These are phyloP conservation scores for Sinelater perroti DNA, from an alignment of 2,888 invertebrate genomes.

Conservation along the genomic window DNA sequence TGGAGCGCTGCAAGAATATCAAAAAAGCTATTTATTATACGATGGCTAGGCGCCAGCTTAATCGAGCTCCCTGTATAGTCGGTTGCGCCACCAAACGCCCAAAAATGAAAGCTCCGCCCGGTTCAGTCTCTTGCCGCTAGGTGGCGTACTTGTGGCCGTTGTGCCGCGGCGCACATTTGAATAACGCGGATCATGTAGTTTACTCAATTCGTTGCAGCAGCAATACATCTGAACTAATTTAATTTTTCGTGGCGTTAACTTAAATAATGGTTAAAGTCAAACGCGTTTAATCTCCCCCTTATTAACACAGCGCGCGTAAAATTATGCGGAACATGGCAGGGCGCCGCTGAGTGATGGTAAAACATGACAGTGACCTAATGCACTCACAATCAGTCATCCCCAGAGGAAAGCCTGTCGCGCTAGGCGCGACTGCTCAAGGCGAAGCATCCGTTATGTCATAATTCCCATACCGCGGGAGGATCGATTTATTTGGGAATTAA, in stretches of 20 bases:
- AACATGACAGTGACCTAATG: slow-evolving; percentile 26
- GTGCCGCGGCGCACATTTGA: too few relatives aligned
- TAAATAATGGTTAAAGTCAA: too few relatives aligned
- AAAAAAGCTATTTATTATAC: too few relatives aligned
- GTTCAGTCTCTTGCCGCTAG: slow-evolving; percentile 10
- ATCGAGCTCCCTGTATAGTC: background rate
- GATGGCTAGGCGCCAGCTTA: slow-evolving; percentile 5
- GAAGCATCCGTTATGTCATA: slow-evolving; percentile 19
- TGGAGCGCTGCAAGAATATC: too few relatives aligned
- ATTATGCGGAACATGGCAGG: slow-evolving; percentile 37
- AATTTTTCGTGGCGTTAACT: too few relatives aligned
- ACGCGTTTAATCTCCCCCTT: slow-evolving; percentile 10
- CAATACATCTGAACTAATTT: too few relatives aligned
- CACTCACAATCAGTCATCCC: slow-evolving; percentile 26
- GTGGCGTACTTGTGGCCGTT: slow-evolving; percentile 27
- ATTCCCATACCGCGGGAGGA: slow-evolving; percentile 9
- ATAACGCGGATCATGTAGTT: too few relatives aligned
- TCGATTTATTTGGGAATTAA: slow-evolving; percentile 8
- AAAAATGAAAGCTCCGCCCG: slow-evolving; percentile 13
- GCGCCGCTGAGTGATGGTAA: slow-evolving; percentile 32
- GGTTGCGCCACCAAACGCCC: slow-evolving; percentile 24
- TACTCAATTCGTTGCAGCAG: too few relatives aligned
- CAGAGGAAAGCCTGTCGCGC: slow-evolving; percentile 24
- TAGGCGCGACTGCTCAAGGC: slow-evolving; percentile 14
- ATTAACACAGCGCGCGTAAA: slow-evolving; percentile 16